Conservation (phyloP, 2,113 vertebrate species). For the Boulengeromyrus knoepffleri region DNA sequence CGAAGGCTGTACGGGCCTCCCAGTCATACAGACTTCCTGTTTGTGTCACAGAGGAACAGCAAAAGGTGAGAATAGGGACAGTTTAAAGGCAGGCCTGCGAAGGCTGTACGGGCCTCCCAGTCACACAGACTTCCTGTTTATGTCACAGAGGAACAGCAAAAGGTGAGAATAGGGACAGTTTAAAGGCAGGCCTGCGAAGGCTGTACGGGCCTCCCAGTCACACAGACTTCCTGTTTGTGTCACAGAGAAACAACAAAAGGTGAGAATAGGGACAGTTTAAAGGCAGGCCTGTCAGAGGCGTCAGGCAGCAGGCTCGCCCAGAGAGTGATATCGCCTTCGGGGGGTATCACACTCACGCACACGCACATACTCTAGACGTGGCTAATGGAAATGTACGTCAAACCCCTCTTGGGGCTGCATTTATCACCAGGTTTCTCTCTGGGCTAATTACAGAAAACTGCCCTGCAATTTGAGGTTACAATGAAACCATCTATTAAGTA, state of each 20-base stretch:
- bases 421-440: slow-evolving; percentile 60
- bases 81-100: not conserved
- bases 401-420: slow-evolving; percentile 28
- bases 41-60: not conserved
- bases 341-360: not conserved
- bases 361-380: not conserved
- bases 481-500: slow-evolving; percentile 21
- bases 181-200: not conserved
- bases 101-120: not conserved
- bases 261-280: not conserved
- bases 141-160: not conserved
- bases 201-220: not conserved
- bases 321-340: not conserved
- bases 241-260: not conserved
- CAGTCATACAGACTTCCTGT: not conserved
- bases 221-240: not conserved
- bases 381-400: not conserved
- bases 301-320: not conserved
- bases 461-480: slow-evolving; percentile 59
- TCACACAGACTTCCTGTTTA: not conserved
- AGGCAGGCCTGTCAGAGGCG: not conserved
- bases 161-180: not conserved
- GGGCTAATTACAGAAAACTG: slow-evolving; percentile 75
- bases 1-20: not conserved
- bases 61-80: not conserved